Conservation (phyloP, 1,140 invertebrate species). For the Drosophila triauraria region DNA sequence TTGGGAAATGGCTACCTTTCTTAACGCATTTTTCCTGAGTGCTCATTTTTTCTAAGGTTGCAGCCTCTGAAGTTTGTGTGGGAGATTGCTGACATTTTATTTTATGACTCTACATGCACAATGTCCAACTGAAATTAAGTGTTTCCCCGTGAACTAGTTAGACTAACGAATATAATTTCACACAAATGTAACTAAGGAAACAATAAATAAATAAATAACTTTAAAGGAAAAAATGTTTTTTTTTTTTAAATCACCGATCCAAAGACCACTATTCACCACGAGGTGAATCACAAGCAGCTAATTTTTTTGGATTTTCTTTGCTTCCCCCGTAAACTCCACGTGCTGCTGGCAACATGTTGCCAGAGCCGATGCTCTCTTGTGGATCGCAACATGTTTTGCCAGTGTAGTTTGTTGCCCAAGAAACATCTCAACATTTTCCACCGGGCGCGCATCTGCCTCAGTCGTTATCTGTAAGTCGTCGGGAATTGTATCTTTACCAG, state of each 20-base stretch:
- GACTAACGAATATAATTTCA: conserved; percentile 10
- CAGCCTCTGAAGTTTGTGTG: conserved; percentile 18
- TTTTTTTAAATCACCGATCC: no score
- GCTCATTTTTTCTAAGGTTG: conserved; percentile 6
- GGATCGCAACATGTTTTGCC: conserved; percentile 58
- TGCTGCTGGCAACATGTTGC: conserved; percentile 36
- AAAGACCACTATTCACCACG: no score
- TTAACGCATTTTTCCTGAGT: neutral
- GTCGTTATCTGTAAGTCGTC: conserved; percentile 79
- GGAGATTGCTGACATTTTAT: conserved; percentile 40
- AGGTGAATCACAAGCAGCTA: no score
- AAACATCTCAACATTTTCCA: conserved; percentile 54
- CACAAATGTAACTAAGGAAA: no score
- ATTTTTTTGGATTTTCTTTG: no score
- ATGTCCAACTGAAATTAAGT: conserved; percentile 31
- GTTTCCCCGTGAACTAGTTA: conserved; percentile 17
- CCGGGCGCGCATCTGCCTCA: conserved; percentile 52
- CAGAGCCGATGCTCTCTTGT: conserved; percentile 18
- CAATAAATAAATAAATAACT: no score
- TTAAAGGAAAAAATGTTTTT: no score
- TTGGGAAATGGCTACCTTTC: no score
- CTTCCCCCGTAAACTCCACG: neutral
- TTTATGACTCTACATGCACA: conserved; percentile 38
- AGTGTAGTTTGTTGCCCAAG: conserved; percentile 59
- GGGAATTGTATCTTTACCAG: conserved; percentile 48